These are phyloP conservation scores for Gorsachius magnificus DNA, from an alignment of 2,797 vertebrate genomes.

Conservation along the genomic window DNA sequence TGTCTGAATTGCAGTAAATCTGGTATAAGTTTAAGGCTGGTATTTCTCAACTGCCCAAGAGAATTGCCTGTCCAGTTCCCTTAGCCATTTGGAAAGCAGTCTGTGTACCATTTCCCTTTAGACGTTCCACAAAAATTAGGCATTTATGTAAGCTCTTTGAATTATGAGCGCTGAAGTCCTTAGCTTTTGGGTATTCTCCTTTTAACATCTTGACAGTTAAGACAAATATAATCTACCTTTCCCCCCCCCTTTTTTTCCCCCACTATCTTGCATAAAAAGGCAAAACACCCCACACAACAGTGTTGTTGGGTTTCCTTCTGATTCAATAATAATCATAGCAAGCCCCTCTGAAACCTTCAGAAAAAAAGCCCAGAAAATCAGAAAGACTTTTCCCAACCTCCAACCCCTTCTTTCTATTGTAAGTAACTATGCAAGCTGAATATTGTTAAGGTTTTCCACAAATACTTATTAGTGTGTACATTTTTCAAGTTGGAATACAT, in stretches of 20 bases:
- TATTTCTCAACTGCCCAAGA: neutral
- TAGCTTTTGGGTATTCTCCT: neutral
- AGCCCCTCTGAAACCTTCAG: conserved; percentile 1
- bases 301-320: neutral
- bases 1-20: neutral
- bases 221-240: neutral
- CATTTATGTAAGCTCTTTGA: neutral
- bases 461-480: neutral
- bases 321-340: conserved; percentile 6
- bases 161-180: neutral
- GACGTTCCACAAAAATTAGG: neutral
- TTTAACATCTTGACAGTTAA: conserved; percentile 17
- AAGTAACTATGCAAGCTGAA: neutral
- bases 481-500: conserved; percentile 45
- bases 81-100: neutral
- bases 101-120: neutral
- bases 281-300: neutral
- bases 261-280: neutral
- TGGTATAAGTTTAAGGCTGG: neutral
- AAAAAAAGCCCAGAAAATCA: neutral
- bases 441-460: neutral
- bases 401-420: neutral
- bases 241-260: fast-evolving
- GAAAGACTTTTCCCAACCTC: neutral
- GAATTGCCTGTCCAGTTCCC: neutral